A percentile compares a stretch with the other conserved stretches of the same genome.
Evolutionary conservation across 2,797 vertebrate genomes (phyloP).

Genomic region (Xyrichtys novacula): DNA sequence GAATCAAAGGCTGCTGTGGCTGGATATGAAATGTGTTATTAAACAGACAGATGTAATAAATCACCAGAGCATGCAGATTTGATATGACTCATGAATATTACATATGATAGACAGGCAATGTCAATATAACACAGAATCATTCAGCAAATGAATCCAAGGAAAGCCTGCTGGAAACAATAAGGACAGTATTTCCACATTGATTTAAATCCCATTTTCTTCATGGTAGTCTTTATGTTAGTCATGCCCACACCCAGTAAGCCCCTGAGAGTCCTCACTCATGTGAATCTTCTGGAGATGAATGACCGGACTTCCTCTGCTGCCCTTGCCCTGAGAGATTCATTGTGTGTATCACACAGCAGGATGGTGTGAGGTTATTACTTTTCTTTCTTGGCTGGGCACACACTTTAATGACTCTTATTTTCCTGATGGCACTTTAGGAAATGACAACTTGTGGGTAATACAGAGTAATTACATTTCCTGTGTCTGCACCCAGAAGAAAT

Average conservation of each 20-base stretch:
- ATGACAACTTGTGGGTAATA: conserved; percentile 79
- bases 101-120: conserved; percentile 31
- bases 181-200: conserved; percentile 13
- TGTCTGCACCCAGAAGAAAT: conserved; percentile 73
- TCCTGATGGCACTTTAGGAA: conserved; percentile 82
- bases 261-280: conserved; percentile 50
- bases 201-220: conserved; percentile 30
- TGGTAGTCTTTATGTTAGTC: conserved; percentile 35
- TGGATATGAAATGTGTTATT: conserved; percentile 16
- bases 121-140: conserved; percentile 31
- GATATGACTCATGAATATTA: conserved; percentile 28
- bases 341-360: conserved; percentile 4
- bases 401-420: conserved; percentile 79
- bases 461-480: conserved; percentile 80
- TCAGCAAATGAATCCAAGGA: conserved; percentile 26
- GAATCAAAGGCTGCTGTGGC: background rate
- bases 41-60: conserved; percentile 4
- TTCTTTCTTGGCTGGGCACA: conserved; percentile 62
- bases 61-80: background rate
- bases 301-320: conserved; percentile 42
- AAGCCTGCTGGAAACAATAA: conserved; percentile 7
- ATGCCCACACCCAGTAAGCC: conserved; percentile 40
- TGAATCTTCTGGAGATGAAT: conserved; percentile 51
- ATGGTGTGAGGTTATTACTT: conserved; percentile 59
- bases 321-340: conserved; percentile 55